Evolutionary conservation across 2,113 vertebrate genomes (phyloP).

Genomic region (Petrocephalus microphthalmus): DNA sequence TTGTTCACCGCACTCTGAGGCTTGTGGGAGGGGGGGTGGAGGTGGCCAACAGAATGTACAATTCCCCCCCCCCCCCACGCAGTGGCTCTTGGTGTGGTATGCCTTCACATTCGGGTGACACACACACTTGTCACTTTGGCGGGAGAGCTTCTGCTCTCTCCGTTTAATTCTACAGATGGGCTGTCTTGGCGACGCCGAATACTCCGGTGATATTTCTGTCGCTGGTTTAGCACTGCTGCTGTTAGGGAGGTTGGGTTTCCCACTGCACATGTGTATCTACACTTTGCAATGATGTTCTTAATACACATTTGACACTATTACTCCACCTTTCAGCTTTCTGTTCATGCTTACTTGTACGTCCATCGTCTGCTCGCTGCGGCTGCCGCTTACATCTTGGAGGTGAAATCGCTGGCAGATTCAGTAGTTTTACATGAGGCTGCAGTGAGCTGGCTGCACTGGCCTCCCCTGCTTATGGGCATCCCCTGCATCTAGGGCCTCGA

Average conservation of each 20-base stretch:
- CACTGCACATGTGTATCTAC: neutral
- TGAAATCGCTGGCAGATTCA: too few relatives aligned
- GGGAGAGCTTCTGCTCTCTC: neutral
- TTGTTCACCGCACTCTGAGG: neutral
- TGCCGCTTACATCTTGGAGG: neutral
- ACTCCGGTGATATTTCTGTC: neutral
- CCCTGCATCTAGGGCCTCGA: neutral
- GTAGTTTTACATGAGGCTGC: neutral
- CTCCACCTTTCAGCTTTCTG: neutral
- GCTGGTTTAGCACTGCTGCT: neutral
- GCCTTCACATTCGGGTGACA: neutral
- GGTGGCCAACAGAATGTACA: neutral
- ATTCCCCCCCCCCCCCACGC: neutral
- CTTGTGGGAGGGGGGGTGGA: neutral
- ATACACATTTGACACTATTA: neutral
- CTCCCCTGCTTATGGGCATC: neutral
- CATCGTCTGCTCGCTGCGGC: neutral
- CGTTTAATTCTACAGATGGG: neutral
- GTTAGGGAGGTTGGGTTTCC: neutral
- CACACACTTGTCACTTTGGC: neutral
- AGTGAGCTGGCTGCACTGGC: neutral
- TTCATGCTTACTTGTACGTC: neutral
- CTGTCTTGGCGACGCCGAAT: neutral
- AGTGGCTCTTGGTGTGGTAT: neutral
- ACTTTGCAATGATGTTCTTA: neutral